A percentile compares a stretch with the other conserved stretches of the same genome.
Evolutionary conservation across 2,797 vertebrate species (phyloP).

Genomic region (Columba guinea): DNA sequence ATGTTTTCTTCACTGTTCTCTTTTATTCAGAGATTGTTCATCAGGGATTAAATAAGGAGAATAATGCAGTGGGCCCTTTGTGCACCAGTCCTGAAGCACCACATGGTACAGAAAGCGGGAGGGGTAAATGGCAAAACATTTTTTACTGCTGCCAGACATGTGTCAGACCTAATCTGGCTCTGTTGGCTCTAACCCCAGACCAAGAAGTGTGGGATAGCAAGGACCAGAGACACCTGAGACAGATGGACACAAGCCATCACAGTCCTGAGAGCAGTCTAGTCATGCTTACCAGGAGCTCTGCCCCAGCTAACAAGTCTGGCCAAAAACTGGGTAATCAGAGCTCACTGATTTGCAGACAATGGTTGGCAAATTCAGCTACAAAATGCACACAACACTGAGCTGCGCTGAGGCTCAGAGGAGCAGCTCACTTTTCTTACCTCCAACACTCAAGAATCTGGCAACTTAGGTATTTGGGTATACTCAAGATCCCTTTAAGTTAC

Average conservation of each 20-base stretch:
- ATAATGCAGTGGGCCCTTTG: neutral
- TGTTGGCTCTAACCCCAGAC: neutral
- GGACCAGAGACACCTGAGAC: neutral
- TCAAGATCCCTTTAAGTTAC: neutral
- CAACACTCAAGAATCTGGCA: neutral
- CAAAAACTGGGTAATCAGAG: neutral
- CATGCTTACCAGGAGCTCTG: accelerated
- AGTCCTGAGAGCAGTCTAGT: neutral
- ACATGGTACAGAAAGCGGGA: neutral
- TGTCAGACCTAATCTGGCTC: neutral
- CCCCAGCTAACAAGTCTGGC: neutral
- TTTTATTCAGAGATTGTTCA: neutral
- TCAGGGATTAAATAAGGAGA: neutral
- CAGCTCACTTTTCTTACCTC: neutral
- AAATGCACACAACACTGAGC: neutral
- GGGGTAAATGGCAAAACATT: neutral
- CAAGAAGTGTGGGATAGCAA: neutral
- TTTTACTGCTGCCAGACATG: neutral
- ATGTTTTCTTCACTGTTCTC: neutral
- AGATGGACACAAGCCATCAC: neutral
- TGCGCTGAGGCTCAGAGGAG: neutral
- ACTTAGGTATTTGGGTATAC: neutral
- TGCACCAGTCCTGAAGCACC: neutral
- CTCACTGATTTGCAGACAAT: neutral
- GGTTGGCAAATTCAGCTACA: neutral